A percentile compares a stretch with the other conserved stretches of the same genome.
Evolutionary conservation across 1,140 invertebrate genomes (phyloP).

Genomic region (Hetaerina americana): DNA sequence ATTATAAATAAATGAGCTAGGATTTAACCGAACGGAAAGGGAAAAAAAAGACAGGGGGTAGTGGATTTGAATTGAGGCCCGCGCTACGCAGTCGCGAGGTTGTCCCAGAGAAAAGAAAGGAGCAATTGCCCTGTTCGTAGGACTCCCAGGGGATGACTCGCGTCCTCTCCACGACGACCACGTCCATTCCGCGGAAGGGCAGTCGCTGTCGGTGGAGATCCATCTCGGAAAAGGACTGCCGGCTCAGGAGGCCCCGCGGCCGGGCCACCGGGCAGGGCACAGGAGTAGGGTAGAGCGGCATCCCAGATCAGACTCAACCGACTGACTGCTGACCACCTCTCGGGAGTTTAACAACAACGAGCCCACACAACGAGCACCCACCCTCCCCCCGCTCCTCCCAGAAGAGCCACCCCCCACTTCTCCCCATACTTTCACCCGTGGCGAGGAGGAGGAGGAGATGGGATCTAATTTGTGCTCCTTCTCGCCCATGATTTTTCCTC

Average conservation of each 20-base stretch:
- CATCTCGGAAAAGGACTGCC: background rate
- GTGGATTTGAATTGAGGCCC: too few species aligned
- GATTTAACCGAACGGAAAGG: too few species aligned
- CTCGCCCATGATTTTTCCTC: too few species aligned
- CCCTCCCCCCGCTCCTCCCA: background rate
- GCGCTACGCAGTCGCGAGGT: too few species aligned
- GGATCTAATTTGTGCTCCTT: too few species aligned
- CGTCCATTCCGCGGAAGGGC: background rate
- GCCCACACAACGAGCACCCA: background rate
- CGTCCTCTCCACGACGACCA: background rate
- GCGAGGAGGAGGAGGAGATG: too few species aligned
- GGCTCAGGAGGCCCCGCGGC: background rate
- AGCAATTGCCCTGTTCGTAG: background rate
- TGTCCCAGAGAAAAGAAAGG: too few species aligned
- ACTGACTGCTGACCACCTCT: background rate
- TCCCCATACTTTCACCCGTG: background rate
- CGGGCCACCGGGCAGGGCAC: background rate
- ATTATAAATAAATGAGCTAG: too few species aligned
- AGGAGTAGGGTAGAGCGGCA: background rate
- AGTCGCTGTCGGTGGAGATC: background rate
- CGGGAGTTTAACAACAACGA: too few species aligned
- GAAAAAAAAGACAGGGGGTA: too few species aligned
- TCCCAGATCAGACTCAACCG: background rate
- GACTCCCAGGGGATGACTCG: background rate
- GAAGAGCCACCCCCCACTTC: background rate